Evolutionary conservation across 2,113 vertebrate genomes (phyloP).

Genomic region (Turdus rufiventris): DNA sequence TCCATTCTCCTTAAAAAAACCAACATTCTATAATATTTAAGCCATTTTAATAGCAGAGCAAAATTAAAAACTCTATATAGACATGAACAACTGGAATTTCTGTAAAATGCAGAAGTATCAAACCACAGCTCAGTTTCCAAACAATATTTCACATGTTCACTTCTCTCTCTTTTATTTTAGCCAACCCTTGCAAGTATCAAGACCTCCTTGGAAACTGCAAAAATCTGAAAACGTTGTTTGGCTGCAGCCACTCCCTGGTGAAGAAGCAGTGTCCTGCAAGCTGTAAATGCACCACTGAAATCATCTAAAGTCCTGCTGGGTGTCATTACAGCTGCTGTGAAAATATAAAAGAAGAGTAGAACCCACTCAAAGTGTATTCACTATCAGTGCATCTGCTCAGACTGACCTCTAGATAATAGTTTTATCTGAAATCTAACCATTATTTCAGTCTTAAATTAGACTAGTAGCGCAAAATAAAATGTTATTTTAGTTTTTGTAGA

Average conservation of each 20-base stretch:
- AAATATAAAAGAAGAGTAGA: background rate
- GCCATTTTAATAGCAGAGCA: background rate
- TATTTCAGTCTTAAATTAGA: background rate
- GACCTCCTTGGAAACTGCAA: background rate
- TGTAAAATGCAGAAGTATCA: background rate
- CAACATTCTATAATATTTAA: background rate
- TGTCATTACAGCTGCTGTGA: background rate
- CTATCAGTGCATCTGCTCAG: background rate
- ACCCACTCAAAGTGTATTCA: background rate
- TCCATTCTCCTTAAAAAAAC: background rate
- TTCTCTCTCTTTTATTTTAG: background rate
- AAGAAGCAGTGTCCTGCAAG: background rate
- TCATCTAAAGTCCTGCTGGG: background rate
- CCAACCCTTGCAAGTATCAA: constrained; percentile 15
- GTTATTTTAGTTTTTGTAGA: background rate
- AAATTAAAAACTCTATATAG: background rate
- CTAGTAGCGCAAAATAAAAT: background rate
- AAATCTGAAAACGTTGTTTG: background rate
- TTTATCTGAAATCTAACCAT: background rate
- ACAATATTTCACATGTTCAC: background rate
- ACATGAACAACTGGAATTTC: background rate
- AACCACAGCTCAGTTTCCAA: background rate
- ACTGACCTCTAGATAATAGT: background rate
- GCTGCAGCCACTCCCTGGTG: background rate
- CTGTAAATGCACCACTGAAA: constrained; percentile 29